Evolutionary conservation across 2,888 invertebrate genomes (phyloP).

Genomic region (Trissolcus brochymenae): DNA sequence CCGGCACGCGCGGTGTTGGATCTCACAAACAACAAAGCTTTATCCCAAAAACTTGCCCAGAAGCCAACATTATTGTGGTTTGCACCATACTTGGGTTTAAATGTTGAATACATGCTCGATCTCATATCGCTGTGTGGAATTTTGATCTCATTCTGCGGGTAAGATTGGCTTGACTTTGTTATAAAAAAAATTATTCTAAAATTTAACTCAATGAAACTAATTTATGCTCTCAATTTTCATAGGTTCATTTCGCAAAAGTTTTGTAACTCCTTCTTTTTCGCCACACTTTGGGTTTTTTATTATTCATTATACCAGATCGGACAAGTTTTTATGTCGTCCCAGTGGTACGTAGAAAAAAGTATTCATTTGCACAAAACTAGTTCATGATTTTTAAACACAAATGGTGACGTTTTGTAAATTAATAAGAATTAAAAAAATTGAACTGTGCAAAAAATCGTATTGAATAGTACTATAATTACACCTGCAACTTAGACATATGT

Average conservation of each 20-base stretch:
- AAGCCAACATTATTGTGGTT: constrained; percentile 83
- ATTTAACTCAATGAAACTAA: background rate
- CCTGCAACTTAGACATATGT: constrained; percentile 46
- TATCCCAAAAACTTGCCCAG: constrained; percentile 79
- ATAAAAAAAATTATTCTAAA: background rate
- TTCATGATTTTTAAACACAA: too few species aligned
- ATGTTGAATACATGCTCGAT: constrained; percentile 83
- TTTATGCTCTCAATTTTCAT: constrained; percentile 19
- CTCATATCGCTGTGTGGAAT: constrained; percentile 81
- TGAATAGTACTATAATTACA: constrained; percentile 41
- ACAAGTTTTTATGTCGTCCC: constrained; percentile 84
- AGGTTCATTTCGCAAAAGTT: constrained; percentile 81
- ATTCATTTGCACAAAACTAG: background rate
- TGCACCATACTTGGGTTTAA: constrained; percentile 82
- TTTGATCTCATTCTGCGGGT: constrained; percentile 83
- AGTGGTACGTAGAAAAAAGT: constrained; percentile 80
- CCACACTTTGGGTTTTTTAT: constrained; percentile 83
- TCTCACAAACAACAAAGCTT: constrained; percentile 75
- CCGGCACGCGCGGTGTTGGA: constrained; percentile 79
- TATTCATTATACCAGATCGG: constrained; percentile 87
- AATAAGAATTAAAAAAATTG: constrained; percentile 22
- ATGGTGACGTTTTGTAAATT: background rate
- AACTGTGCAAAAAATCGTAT: constrained; percentile 7
- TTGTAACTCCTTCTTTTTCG: constrained; percentile 81
- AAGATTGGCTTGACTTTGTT: constrained; percentile 59